Evolutionary conservation across 2,797 vertebrate species (phyloP), one percentile per base, ranked within the genome.

Genomic region (Rousettus madagascariensis): DNA sequence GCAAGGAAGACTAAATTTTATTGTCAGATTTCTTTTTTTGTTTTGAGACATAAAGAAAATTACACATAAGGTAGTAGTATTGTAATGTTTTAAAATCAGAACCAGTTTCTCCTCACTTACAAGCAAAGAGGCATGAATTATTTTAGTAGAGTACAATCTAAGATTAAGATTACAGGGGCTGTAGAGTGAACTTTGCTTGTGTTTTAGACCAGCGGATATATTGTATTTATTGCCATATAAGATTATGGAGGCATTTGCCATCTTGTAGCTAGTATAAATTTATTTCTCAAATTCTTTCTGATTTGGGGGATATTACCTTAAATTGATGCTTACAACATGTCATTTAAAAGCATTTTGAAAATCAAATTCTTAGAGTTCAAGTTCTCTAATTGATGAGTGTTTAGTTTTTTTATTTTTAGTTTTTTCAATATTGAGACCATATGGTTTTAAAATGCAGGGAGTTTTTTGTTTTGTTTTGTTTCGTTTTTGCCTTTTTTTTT

Each of bases 311-410:
- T 63, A 57, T 61, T 6, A 20, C 71, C 69, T 94, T 95, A 86
- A 94, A 91, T 93, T 83, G 24, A 59, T 55, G 24, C 51, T 66
- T 92, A 53, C 6, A 95, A 12, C 28, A 51, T 83, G 49, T 82
- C 57, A 80, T 86, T 94, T 75, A 66, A 89, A 92, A 43, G 19
- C 68, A 79, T 88, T 89, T 93, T 33, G 86, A 86, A 91, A 68
- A 71, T 68, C 41, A 85, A 11, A 91, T 83, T 63, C 16, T 28
- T 91, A 13, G 41, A 33, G 3, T 49, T 83, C 80, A 65, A 68
- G 7, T n/a, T 88, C 85, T 86, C 8, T 30, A 92, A 74, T 85
- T 91, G 19, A n/a, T 86, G 26, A 90, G 4, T 12, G 0, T 80
- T 95, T 92, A 84, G 82, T 28, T 61, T 36, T 65, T 33, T 65